Evolutionary conservation across 1,140 invertebrate species (phyloP).

Genomic region (Bombus ignitus): DNA sequence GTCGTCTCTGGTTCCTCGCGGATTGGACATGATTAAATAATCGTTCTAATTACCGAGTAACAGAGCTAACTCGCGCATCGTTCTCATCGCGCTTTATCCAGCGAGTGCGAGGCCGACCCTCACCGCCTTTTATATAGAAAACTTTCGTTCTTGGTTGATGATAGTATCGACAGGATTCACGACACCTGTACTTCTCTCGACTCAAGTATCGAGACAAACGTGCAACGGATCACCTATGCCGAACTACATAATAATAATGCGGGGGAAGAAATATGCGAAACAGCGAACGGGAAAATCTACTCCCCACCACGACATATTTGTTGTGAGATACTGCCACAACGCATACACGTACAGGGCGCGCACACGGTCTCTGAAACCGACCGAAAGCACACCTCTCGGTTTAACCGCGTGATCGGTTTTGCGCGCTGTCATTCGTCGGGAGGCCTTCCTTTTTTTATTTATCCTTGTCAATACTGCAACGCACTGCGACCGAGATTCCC

Average conservation of each 20-base stretch:
- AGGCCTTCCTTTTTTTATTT: conserved; percentile 36
- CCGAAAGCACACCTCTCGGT: conserved; percentile 36
- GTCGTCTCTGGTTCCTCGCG: conserved; percentile 43
- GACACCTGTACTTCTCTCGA: conserved; percentile 13
- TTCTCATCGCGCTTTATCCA: conserved; percentile 29
- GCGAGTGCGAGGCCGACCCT: not conserved
- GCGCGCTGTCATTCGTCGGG: conserved; percentile 43
- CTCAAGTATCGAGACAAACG: not conserved
- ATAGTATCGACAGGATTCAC: not conserved
- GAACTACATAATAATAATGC: conserved; percentile 60
- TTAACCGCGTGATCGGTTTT: conserved; percentile 49
- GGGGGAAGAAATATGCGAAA: conserved; percentile 60
- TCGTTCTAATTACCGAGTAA: conserved; percentile 61
- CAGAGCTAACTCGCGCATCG: conserved; percentile 27
- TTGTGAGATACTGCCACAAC: conserved; percentile 59
- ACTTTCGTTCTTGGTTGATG: not conserved
- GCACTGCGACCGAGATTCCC: not conserved
- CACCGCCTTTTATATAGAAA: not conserved
- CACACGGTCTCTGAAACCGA: conserved; percentile 25
- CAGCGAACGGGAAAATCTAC: conserved; percentile 58
- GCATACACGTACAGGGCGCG: conserved; percentile 23
- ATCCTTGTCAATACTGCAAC: conserved; percentile 41
- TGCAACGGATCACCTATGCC: conserved; percentile 25
- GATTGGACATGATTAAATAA: conserved; percentile 71
- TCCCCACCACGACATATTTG: conserved; percentile 65